Base-by-base conservation (phyloP, 2,797 vertebrate genomes). In the Coracias cyanogaster region DNA sequence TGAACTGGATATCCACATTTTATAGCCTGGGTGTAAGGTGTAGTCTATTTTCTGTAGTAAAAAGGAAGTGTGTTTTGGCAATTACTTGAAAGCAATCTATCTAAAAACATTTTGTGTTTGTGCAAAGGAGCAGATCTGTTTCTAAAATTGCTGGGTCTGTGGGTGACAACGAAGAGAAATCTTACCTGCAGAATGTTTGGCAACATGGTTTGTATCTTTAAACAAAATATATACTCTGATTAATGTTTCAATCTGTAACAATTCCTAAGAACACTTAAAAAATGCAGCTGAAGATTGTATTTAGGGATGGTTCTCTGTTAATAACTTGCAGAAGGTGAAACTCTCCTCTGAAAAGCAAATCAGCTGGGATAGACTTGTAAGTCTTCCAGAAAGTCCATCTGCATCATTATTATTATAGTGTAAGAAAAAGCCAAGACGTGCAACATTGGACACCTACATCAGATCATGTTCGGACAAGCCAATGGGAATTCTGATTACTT, bases 321-420 rank as follows among this genome's bases (percentile, higher is more conserved):
- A 14, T 72, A 45, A 51, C 33, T 79, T 69, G 51, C 39, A 71
- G 60, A 73, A 94, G 37, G 51, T 86, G 85, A 76, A 89, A 33
- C 26, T 71, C 39, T 52, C 3, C 24, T 66, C 58, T 51, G 71
- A 89, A 82, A 89, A 54, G 29, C 24, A 71, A 54, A 91, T 89
- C 45, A 54, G 21, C 28, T 17, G 31, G 76, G 76, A 61, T 19
- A 49, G 57, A 58, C 57, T 73, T 91, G 64, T 87, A 85, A 70
- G 15, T 35, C 20, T 90, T 94, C 85, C 85, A 86, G 43, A 70
- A 89, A 64, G 62, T 71, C 79, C 57, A 90, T 88, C 85, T 90
- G 69, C 55, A 57, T 74, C 61, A 7, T 57, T 71, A 33, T 22
- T 80, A 39, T 55, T 78, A 35, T 9, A 25, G 4, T 8, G 45